Percentiles rank a stretch among this genome's conserved stretches.
Evolutionary conservation across 1,140 invertebrate genomes (phyloP).

Genomic region (Helicoverpa armigera): DNA sequence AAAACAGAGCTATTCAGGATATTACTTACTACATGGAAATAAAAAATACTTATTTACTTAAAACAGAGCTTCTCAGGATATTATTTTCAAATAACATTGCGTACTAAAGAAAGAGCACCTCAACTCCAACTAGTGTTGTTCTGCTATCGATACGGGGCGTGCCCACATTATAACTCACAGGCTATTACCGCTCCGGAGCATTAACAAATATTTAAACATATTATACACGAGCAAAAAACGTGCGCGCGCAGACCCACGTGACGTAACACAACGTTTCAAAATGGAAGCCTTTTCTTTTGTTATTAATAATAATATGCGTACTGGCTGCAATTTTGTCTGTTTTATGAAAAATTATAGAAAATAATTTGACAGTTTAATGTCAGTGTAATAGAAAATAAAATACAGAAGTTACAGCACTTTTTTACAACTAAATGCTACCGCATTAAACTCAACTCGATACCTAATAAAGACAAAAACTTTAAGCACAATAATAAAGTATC

Average conservation of each 20-base stretch:
- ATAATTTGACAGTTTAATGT: no score
- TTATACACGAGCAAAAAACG: slow-evolving; percentile 55
- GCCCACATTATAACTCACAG: slow-evolving; percentile 51
- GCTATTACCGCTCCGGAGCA: slow-evolving; percentile 56
- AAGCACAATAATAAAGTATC: slow-evolving; percentile 31
- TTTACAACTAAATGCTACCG: neutral
- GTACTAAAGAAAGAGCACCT: neutral
- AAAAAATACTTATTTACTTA: no score
- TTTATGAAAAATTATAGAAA: no score
- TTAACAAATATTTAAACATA: slow-evolving; percentile 74
- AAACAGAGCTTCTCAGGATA: neutral
- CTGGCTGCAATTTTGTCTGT: slow-evolving; percentile 1
- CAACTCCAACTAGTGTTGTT: slow-evolving; percentile 26
- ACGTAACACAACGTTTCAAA: slow-evolving; percentile 34
- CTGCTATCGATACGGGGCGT: slow-evolving; percentile 55
- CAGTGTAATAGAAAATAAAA: no score
- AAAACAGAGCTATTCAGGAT: no score
- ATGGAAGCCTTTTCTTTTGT: slow-evolving; percentile 14
- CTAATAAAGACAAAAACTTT: slow-evolving; percentile 1
- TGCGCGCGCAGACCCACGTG: slow-evolving; percentile 36
- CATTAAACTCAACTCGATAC: neutral
- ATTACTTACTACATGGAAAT: no score
- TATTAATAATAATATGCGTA: neutral
- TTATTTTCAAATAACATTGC: neutral
- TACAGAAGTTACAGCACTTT: no score